Conservation (phyloP, 2,888 invertebrate genomes). For the Apamea crenata region DNA sequence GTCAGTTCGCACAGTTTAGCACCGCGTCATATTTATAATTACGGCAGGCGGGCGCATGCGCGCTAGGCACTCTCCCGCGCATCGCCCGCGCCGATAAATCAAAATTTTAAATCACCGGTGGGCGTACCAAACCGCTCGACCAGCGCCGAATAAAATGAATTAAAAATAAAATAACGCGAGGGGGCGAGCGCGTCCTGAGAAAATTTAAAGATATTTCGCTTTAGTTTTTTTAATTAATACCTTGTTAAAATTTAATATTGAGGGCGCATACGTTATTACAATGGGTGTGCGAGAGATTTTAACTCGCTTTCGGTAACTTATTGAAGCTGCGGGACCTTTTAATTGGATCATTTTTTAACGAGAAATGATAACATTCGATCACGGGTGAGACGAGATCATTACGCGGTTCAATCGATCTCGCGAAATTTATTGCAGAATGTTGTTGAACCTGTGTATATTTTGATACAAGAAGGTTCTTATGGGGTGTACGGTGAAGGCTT, state of each 20-base stretch:
- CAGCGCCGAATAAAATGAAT: conserved; percentile 90
- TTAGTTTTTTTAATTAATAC: conserved; percentile 91
- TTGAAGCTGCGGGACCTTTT: conserved; percentile 84
- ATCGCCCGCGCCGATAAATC: conserved; percentile 87
- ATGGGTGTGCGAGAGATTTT: conserved; percentile 89
- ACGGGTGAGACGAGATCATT: conserved; percentile 81
- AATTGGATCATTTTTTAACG: conserved; percentile 90
- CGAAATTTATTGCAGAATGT: conserved; percentile 71
- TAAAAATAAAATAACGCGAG: conserved; percentile 89
- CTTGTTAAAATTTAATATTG: conserved; percentile 91
- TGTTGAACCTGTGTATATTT: conserved; percentile 34
- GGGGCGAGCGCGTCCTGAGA: conserved; percentile 88
- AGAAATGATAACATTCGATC: conserved; percentile 86
- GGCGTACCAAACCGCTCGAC: conserved; percentile 86
- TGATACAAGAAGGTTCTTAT: conserved; percentile 45
- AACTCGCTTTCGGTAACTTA: conserved; percentile 88
- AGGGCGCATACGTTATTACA: conserved; percentile 90
- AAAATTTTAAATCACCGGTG: conserved; percentile 91
- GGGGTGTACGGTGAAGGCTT: conserved; percentile 42
- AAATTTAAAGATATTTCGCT: conserved; percentile 90
- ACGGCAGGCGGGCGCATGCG: conserved; percentile 81
- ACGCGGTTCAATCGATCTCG: conserved; percentile 73
- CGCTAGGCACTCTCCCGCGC: conserved; percentile 80
- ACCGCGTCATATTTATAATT: conserved; percentile 91
- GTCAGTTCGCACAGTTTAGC: conserved; percentile 89